Base-by-base conservation (phyloP, 1,140 invertebrate genomes). In the Sycophila sp. region DNA sequence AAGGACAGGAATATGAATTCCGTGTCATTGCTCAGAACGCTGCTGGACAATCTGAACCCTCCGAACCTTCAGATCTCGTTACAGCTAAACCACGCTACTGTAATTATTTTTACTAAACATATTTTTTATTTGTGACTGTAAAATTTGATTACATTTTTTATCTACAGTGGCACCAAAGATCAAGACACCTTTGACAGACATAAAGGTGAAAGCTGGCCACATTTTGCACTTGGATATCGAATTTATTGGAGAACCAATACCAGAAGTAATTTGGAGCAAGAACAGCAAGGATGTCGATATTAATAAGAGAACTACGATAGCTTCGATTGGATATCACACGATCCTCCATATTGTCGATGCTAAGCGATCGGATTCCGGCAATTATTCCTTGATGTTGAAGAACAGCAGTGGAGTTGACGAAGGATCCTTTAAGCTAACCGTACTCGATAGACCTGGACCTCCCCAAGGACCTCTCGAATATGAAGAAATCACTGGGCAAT, bases 1-100 rank as follows among this genome's bases (percentile, higher is more conserved):
- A 98, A 85, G 96, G 96, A 32, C 94, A 97, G 83, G 95, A 98
- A 80, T 99, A 99, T 83, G 96, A 98, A 84, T 99, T 99, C 89
- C 89, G 98, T 74, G 90, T 99, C 0, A 94, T 96, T 77, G 98
- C 98, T 24, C 92, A 95, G 3, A 99, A 99, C 85, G 92, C 95
- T 79, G 97, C 96, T 53, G 98, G 98, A 36, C 92, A 94, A 78
- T 98, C 97, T 49, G 95, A 98, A 83, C 96, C 97, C 7, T 97
- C 95, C 60, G 96, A 97, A 80, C 93, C 97, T 40, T 97, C 95
- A 34, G 94, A 98, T 78, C 88, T 94, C 42, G 90, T 98, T 69
- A 94, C 91, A 53, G 93, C 92, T 59, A 96, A 97, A 80, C 91
- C 94, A 71, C 91, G 95, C 83, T 94, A 92, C 77, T 87, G 91